Base-by-base conservation (phyloP, 2,888 invertebrate genomes). In the Drosophila neutralis region DNA sequence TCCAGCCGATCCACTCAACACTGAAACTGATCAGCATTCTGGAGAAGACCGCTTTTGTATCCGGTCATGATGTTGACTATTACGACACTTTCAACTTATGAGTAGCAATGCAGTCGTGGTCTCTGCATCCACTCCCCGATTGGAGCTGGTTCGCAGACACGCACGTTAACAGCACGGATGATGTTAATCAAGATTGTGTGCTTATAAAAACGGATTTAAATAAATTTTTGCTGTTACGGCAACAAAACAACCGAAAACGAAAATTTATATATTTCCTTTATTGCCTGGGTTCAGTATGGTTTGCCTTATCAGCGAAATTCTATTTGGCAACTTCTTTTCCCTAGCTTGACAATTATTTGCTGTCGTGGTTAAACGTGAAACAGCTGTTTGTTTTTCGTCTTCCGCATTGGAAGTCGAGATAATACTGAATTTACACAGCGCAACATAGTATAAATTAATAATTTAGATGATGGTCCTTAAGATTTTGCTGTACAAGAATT, bases 51-150 rank as follows among this genome's bases (percentile, higher is more conserved):
- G 88, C 91, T 24, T 92, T 92, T 54, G 91, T 91, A 6, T 92
- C 92, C 36, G 92, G 92, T 4, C 92, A 92, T 64, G 92, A 92
- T 68, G 90, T 92, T 52, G 92, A 92, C 82, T 92, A 91, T 78
- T 90, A 92, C 48, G 90, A 91, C 80, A 91, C 92, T 18, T 92
- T 82, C 57, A 75, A 83, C 61, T 91, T 91, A 91, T 91, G 91
- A 91, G 89, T 79, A 84, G 89, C 74, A 87, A 52, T 75, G 76
- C 59, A 68, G 60, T 51, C 80, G 88, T 80, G 85, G 87, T 65
- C 65, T 67, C 66, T 53, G 73, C 61, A 67, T 51, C 64, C 73
- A 54, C 35, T 24, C 31, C 8, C n/a, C 48, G 24, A 38, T 42
- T 64, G 68, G 62, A 70, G 51, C 60, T 71, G 63, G 70, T 49